Evolutionary conservation across 2,888 invertebrate genomes (phyloP).

Genomic region (Euclidia mi): DNA sequence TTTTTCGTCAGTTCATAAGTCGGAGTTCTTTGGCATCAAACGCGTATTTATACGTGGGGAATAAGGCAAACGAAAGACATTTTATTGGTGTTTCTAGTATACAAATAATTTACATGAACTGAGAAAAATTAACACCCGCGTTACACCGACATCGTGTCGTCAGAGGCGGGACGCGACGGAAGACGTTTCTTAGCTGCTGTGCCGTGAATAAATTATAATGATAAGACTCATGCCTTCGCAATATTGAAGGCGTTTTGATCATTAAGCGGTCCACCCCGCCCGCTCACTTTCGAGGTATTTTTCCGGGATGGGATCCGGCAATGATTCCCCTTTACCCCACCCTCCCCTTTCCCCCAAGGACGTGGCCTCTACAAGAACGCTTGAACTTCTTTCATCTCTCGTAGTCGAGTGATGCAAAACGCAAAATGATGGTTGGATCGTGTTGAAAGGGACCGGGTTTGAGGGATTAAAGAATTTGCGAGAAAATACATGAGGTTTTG

Average conservation of each 20-base stretch:
- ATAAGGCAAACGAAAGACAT: no score
- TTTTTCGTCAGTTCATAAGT: no score
- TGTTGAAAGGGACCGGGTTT: slow-evolving; percentile 52
- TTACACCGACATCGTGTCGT: slow-evolving; percentile 8
- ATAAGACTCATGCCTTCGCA: slow-evolving; percentile 83
- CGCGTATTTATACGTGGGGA: no score
- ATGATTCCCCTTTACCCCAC: slow-evolving; percentile 69
- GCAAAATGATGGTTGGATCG: slow-evolving; percentile 62
- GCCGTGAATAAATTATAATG: slow-evolving; percentile 88
- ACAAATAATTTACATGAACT: not conserved
- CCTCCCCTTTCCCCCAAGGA: slow-evolving; percentile 64
- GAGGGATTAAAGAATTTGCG: slow-evolving; percentile 36
- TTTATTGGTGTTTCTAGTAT: not conserved
- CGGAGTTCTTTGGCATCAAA: no score
- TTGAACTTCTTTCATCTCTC: slow-evolving; percentile 81
- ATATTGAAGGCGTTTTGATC: slow-evolving; percentile 88
- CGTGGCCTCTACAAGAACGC: slow-evolving; percentile 70
- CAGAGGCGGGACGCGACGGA: slow-evolving; percentile 39
- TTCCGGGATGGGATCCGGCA: slow-evolving; percentile 69
- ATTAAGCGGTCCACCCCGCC: slow-evolving; percentile 72
- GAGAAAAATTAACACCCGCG: not conserved
- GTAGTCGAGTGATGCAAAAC: slow-evolving; percentile 69
- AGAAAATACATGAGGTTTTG: slow-evolving; percentile 41
- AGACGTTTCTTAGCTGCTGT: slow-evolving; percentile 69
- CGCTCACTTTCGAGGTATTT: slow-evolving; percentile 74